Percentiles rank a stretch among this genome's conserved stretches.
Evolutionary conservation across 2,113 vertebrate species (phyloP).

Genomic region (Caretta caretta): DNA sequence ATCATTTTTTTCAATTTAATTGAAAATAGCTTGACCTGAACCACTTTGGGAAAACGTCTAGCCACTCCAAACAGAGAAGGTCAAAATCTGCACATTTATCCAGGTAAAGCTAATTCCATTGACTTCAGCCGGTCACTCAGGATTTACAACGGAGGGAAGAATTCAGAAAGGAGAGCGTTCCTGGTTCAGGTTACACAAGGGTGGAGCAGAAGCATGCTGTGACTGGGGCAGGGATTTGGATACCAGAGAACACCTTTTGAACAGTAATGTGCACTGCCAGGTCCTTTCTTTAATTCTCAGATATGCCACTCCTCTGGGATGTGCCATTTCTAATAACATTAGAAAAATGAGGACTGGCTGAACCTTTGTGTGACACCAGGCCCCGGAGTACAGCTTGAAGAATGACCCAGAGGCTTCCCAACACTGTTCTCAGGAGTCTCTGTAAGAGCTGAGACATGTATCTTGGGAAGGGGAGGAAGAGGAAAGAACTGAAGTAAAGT

Average conservation of each 20-base stretch:
- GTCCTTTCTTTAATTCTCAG: neutral
- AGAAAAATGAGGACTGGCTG: neutral
- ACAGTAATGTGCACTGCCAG: neutral
- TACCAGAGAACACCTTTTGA: neutral
- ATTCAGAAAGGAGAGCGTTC: neutral
- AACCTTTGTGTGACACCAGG: neutral
- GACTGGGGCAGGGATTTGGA: neutral
- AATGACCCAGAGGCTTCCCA: neutral
- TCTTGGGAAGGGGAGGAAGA: neutral
- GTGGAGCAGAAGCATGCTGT: neutral
- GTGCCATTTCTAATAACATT: neutral
- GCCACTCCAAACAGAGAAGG: accelerated
- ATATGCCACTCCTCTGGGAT: neutral
- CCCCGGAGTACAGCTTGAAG: neutral
- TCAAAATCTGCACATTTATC: neutral
- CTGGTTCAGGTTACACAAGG: neutral
- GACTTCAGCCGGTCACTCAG: neutral
- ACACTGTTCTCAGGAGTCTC: neutral
- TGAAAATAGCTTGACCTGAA: neutral
- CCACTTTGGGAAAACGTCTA: neutral
- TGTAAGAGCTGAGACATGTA: neutral
- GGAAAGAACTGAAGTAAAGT: neutral
- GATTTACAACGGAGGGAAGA: neutral
- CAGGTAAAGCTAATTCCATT: neutral
- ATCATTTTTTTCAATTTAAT: constrained; percentile 47